These are phyloP conservation scores for Astreopora myriophthalma DNA, from an alignment of 64 coral and sea anemone genomes.

Conservation along the genomic window DNA sequence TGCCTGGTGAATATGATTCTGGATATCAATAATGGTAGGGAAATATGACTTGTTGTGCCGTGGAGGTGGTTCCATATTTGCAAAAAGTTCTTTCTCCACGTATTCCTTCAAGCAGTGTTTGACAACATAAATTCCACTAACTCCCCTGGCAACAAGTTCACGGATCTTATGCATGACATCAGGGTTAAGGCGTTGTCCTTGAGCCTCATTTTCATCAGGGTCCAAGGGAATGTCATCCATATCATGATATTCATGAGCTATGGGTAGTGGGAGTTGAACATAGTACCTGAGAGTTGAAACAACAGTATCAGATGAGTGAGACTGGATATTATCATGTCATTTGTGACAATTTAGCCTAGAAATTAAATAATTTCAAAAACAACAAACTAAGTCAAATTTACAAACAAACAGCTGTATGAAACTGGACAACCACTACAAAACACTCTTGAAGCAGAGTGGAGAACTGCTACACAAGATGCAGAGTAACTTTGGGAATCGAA, in stretches of 20 bases:
- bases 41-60: slow-evolving; percentile 96
- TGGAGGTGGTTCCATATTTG: slow-evolving; percentile 68
- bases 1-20: slow-evolving; percentile 98
- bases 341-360: too few species aligned
- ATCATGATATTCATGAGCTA: slow-evolving; percentile 97
- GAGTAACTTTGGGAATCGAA: too few species aligned
- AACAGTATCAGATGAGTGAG: too few species aligned
- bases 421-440: too few species aligned
- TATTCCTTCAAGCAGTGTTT: slow-evolving; percentile 94
- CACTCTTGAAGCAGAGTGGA: too few species aligned
- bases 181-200: slow-evolving; percentile 80
- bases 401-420: too few species aligned
- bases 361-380: too few species aligned
- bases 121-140: slow-evolving; percentile 88
- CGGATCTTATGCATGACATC: slow-evolving; percentile 88
- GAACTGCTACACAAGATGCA: too few species aligned
- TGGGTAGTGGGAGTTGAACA: slow-evolving; percentile 89
- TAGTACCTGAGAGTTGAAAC: slow-evolving; percentile 73
- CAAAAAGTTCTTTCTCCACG: slow-evolving; percentile 92
- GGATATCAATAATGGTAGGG: slow-evolving; percentile 96
- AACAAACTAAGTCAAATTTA: too few species aligned
- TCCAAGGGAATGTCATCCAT: slow-evolving; percentile 76
- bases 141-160: slow-evolving; percentile 92
- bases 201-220: slow-evolving; percentile 26
- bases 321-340: too few species aligned